These are phyloP conservation scores for Achlya flavicornis DNA, from an alignment of 2,888 invertebrate genomes.

Conservation along the genomic window DNA sequence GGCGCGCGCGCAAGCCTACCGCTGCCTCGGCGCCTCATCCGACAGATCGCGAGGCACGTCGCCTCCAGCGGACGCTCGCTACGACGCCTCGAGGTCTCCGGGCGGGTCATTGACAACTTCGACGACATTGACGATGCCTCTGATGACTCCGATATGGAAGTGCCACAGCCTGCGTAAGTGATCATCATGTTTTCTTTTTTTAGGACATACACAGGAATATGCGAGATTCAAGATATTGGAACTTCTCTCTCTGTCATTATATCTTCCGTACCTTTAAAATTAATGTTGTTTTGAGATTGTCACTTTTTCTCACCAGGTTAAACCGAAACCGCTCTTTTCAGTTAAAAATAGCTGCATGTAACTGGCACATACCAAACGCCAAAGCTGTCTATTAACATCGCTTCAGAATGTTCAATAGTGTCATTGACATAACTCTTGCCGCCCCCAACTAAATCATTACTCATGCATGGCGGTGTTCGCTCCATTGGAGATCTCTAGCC, in stretches of 20 bases:
- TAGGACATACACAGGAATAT: not conserved
- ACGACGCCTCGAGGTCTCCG: slow-evolving; percentile 77
- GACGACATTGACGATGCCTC: slow-evolving; percentile 75
- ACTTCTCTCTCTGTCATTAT: too few species aligned
- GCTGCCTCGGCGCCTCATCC: slow-evolving; percentile 75
- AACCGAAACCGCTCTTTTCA: slow-evolving; percentile 11
- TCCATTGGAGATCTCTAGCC: not conserved
- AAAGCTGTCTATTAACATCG: slow-evolving; percentile 11
- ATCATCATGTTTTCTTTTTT: not conserved
- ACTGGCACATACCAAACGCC: slow-evolving; percentile 17
- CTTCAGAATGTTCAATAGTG: slow-evolving; percentile 16
- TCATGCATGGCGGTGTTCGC: not conserved
- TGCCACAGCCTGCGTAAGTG: slow-evolving; percentile 73
- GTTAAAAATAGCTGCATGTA: slow-evolving; percentile 17
- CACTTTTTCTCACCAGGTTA: not conserved
- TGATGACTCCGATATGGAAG: slow-evolving; percentile 75
- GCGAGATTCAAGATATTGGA: not conserved
- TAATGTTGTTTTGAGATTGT: not conserved
- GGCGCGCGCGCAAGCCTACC: slow-evolving; percentile 80
- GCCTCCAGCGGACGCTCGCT: slow-evolving; percentile 80
- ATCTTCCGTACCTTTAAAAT: too few species aligned
- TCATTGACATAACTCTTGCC: not conserved
- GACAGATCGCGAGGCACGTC: slow-evolving; percentile 79
- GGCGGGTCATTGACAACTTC: slow-evolving; percentile 79
- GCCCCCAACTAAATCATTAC: not conserved